These are phyloP conservation scores for Poeciliopsis infans DNA, from an alignment of 2,797 vertebrate genomes.

Conservation along the genomic window DNA sequence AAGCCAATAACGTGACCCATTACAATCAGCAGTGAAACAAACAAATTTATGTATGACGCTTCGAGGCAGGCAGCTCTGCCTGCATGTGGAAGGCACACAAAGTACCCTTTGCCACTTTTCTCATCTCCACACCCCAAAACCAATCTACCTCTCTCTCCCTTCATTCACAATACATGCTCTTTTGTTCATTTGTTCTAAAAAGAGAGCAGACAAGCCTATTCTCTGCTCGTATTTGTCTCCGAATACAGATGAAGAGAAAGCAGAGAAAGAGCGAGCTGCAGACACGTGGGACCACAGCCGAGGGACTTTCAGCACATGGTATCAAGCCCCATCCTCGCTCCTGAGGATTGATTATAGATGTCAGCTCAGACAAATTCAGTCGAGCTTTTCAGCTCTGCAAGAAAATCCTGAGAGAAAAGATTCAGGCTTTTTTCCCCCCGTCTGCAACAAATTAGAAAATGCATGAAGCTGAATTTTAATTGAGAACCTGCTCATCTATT, in stretches of 20 bases:
- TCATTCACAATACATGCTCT: conserved; percentile 68
- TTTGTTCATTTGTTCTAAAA: conserved; percentile 63
- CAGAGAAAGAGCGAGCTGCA: conserved; percentile 28
- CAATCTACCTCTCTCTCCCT: conserved; percentile 57
- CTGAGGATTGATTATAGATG: conserved; percentile 61
- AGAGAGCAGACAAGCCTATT: conserved; percentile 55
- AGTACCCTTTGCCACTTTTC: conserved; percentile 58
- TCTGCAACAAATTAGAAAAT: conserved; percentile 34
- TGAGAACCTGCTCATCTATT: conserved; percentile 43
- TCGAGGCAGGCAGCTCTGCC: conserved; percentile 45
- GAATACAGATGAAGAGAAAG: conserved; percentile 44
- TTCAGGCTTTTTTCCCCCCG: conserved; percentile 12
- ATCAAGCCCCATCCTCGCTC: conserved; percentile 46
- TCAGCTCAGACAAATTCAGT: conserved; percentile 43
- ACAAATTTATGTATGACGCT: conserved; percentile 49
- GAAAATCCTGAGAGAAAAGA: conserved; percentile 29
- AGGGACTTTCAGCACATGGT: conserved; percentile 33
- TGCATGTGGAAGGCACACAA: conserved; percentile 49
- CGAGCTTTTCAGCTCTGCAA: conserved; percentile 32
- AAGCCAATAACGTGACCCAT: not conserved
- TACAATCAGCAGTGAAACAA: conserved; percentile 29
- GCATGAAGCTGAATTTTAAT: conserved; percentile 57
- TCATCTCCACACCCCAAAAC: conserved; percentile 53
- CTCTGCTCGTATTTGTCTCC: conserved; percentile 51
- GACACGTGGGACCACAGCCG: conserved; percentile 32